These are phyloP conservation scores for Diorhabda elongata DNA, from an alignment of 1,140 invertebrate species.

Conservation along the genomic window DNA sequence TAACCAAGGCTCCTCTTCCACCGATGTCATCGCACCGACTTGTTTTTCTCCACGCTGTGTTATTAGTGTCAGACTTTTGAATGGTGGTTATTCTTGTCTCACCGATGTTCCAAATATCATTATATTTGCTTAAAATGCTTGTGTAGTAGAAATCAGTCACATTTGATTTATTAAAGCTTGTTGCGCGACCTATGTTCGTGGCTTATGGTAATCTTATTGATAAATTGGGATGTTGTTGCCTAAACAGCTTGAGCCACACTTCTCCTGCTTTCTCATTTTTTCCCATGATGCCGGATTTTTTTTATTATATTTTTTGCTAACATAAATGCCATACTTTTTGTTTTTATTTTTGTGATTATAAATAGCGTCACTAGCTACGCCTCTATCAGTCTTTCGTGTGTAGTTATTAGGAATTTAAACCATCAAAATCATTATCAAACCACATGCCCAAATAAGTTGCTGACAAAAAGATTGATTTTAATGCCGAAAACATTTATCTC, in stretches of 20 bases:
- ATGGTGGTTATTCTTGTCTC: conserved; percentile 51
- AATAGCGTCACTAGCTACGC: conserved; percentile 6
- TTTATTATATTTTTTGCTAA: conserved; percentile 35
- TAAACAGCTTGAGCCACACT: conserved; percentile 50
- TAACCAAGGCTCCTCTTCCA: conserved; percentile 43
- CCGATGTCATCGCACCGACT: conserved; percentile 47
- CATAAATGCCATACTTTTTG: conserved; percentile 33
- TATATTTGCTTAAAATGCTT: conserved; percentile 38
- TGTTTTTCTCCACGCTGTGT: conserved; percentile 44
- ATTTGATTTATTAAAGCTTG: conserved; percentile 50
- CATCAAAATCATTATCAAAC: no score
- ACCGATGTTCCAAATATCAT: conserved; percentile 47
- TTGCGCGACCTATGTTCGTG: conserved; percentile 49
- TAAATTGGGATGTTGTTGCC: conserved; percentile 45
- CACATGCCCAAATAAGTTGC: no score
- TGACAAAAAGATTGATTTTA: no score
- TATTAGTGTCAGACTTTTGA: conserved; percentile 41
- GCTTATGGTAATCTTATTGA: conserved; percentile 47
- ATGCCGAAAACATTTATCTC: no score
- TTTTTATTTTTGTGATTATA: conserved; percentile 16
- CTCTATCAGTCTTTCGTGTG: conserved; percentile 18
- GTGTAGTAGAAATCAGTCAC: conserved; percentile 44
- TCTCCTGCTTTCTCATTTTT: conserved; percentile 43
- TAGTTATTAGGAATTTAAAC: conserved; percentile 10
- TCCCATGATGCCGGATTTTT: conserved; percentile 24